Evolutionary conservation across 2,888 invertebrate genomes (phyloP).

Genomic region (Ganaspis brasiliensis): DNA sequence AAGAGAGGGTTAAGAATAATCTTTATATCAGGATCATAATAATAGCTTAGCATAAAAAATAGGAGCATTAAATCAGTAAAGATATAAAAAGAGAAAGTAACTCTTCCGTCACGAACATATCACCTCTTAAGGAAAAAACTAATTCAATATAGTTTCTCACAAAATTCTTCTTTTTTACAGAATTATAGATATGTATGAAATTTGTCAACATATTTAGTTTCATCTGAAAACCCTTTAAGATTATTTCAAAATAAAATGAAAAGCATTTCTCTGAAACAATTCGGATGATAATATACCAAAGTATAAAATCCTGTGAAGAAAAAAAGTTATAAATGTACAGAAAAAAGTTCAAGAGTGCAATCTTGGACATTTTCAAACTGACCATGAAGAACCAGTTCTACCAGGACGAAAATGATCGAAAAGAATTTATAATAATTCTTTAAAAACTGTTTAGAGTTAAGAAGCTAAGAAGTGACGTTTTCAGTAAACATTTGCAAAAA

Average conservation of each 20-base stretch:
- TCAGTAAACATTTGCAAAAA: background rate
- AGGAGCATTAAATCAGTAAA: background rate
- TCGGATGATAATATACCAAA: background rate
- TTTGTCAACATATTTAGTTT: too few species aligned
- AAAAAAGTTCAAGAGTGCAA: slow-evolving; percentile 15
- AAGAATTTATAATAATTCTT: background rate
- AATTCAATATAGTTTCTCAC: too few species aligned
- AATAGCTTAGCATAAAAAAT: slow-evolving; percentile 3
- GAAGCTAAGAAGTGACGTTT: too few species aligned
- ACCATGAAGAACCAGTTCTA: slow-evolving; percentile 25
- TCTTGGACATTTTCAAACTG: slow-evolving; percentile 1
- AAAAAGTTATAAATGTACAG: background rate
- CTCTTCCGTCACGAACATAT: slow-evolving; percentile 1
- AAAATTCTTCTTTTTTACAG: too few species aligned
- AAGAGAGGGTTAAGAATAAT: background rate
- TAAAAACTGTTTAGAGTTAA: too few species aligned
- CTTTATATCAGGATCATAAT: background rate
- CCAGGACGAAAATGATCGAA: background rate
- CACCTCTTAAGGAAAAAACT: background rate
- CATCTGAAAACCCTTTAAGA: too few species aligned
- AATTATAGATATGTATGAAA: too few species aligned
- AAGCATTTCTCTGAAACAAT: background rate
- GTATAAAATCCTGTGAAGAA: background rate
- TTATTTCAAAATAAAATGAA: too few species aligned
- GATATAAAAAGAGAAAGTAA: slow-evolving; percentile 1